These are phyloP conservation scores for Lithophane ornitopus DNA, from an alignment of 2,888 invertebrate species.

Conservation along the genomic window DNA sequence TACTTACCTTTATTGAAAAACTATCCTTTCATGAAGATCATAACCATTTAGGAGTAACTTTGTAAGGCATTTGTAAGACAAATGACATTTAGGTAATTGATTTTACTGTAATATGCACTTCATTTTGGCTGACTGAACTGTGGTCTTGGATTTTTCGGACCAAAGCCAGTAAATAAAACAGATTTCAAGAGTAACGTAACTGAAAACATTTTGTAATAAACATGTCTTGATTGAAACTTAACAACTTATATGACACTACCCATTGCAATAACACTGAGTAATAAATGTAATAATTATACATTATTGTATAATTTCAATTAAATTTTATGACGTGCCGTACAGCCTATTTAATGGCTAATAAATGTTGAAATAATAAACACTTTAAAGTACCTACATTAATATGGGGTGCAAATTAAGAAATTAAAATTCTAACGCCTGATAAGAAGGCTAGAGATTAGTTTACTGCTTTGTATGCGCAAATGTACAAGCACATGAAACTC, in stretches of 20 bases:
- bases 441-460: constrained; percentile 28
- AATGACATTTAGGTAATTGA: not conserved
- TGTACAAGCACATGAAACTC: too few relatives aligned
- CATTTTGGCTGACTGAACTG: not conserved
- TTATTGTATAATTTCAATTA: constrained; percentile 29
- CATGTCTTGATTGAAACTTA: constrained; percentile 12
- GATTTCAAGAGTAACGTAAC: not conserved
- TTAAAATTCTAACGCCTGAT: constrained; percentile 54
- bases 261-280: not conserved
- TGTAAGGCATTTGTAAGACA: not conserved
- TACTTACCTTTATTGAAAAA: not conserved
- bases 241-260: constrained; percentile 14
- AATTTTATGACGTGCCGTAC: constrained; percentile 39
- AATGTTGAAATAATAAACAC: constrained; percentile 41
- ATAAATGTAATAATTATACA: constrained; percentile 13
- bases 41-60: not conserved
- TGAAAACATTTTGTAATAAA: not conserved
- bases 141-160: not conserved
- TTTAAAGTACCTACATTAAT: constrained; percentile 21
- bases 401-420: constrained; percentile 44
- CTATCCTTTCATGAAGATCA: not conserved
- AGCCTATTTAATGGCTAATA: constrained; percentile 46
- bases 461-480: constrained; percentile 6
- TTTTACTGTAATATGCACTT: not conserved
- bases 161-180: not conserved